A percentile compares a stretch with the other conserved stretches of the same genome.
Evolutionary conservation across 2,888 invertebrate species (phyloP).

Genomic region (Caenorhabditis imperialis): DNA sequence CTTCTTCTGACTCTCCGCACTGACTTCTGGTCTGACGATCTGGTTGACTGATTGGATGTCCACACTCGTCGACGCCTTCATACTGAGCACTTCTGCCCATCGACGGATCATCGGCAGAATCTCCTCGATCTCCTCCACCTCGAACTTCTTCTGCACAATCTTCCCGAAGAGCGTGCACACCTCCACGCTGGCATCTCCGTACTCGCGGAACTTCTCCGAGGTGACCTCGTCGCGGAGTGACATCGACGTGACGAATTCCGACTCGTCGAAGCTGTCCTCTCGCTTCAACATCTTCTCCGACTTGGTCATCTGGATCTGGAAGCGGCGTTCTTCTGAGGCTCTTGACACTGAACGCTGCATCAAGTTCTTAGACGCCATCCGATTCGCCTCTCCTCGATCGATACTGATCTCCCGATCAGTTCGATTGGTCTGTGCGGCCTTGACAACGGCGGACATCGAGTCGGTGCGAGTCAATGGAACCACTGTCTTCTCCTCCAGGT

Average conservation of each 20-base stretch:
- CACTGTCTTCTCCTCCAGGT: conserved; percentile 48
- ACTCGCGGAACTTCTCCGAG: conserved; percentile 51
- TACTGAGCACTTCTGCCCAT: conserved; percentile 62
- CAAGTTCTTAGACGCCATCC: conserved; percentile 37
- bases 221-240: conserved; percentile 47
- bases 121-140: conserved; percentile 58
- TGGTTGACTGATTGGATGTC: conserved; percentile 17
- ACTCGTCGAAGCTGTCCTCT: conserved; percentile 54
- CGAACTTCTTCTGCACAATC: conserved; percentile 63
- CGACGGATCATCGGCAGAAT: conserved; percentile 46
- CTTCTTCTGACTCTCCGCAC: conserved; percentile 19
- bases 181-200: conserved; percentile 62
- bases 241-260: conserved; percentile 45
- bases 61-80: conserved; percentile 48
- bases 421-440: conserved; percentile 47
- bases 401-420: conserved; percentile 51
- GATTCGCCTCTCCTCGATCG: conserved; percentile 54
- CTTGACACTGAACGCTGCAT: conserved; percentile 35
- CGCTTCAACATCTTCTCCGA: conserved; percentile 57
- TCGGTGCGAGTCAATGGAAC: conserved; percentile 46
- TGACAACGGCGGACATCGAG: conserved; percentile 42
- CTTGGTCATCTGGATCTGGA: conserved; percentile 62
- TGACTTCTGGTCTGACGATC: conserved; percentile 23
- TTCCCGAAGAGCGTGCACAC: conserved; percentile 62
- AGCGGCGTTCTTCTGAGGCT: conserved; percentile 58